phyloP scores from a whole-genome alignment of 2,888 invertebrate genomes.

The Rugalucina vietnamica region DNA sequence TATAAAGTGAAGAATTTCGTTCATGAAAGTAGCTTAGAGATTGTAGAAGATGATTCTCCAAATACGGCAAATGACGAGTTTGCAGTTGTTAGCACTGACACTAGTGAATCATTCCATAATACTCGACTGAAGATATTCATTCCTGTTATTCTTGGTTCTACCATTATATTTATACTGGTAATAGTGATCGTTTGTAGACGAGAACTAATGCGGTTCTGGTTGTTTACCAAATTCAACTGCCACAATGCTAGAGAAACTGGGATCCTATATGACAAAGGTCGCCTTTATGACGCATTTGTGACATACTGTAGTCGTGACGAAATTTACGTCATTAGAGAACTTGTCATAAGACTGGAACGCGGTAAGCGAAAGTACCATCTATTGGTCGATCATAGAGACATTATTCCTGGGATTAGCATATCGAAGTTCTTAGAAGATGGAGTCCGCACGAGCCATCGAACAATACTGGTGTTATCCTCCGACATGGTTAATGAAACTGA shows the following conservation, averaged over 20 bases:
- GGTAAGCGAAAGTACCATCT: conserved; percentile 88
- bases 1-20: neutral
- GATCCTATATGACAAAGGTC: conserved; percentile 53
- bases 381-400: conserved; percentile 75
- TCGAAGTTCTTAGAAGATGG: conserved; percentile 95
- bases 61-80: neutral
- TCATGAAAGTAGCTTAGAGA: neutral
- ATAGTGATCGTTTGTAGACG: conserved; percentile 44
- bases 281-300: conserved; percentile 92
- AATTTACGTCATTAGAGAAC: conserved; percentile 92
- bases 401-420: conserved; percentile 84
- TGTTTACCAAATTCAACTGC: conserved; percentile 48
- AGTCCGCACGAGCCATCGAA: conserved; percentile 92
- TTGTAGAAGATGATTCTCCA: neutral
- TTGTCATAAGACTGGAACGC: conserved; percentile 92
- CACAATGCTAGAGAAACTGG: conserved; percentile 27
- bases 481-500: conserved; percentile 95
- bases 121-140: conserved; percentile 42
- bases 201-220: conserved; percentile 46
- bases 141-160: conserved; percentile 52
- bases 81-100: neutral
- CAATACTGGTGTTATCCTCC: conserved; percentile 94
- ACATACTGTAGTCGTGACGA: conserved; percentile 92
- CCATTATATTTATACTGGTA: conserved; percentile 61
- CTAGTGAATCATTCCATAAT: neutral